These are phyloP conservation scores for Ctenochaetus hawaiiensis DNA, from an alignment of 2,797 vertebrate genomes.

Conservation along the genomic window DNA sequence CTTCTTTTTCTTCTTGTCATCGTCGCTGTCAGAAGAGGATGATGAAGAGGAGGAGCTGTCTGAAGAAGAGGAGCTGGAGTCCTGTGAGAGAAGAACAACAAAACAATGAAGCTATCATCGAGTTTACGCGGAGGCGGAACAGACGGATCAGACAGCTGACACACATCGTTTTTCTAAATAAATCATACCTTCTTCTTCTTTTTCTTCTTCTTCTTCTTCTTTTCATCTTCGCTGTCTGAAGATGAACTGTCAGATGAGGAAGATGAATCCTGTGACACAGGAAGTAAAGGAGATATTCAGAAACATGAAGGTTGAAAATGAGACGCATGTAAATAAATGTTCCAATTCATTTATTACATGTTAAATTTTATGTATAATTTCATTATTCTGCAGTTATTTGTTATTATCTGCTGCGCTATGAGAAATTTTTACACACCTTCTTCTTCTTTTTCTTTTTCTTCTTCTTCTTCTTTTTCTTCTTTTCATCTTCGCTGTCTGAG, in stretches of 20 bases:
- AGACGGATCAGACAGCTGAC: background rate
- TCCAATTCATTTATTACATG: background rate
- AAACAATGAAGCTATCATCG: background rate
- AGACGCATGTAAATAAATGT: background rate
- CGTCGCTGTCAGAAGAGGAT: conserved; percentile 67
- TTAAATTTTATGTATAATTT: background rate
- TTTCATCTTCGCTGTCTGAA: conserved; percentile 73
- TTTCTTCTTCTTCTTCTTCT: conserved; percentile 69
- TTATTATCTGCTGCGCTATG: no score
- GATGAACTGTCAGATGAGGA: conserved; percentile 71
- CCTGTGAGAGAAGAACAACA: conserved; percentile 33
- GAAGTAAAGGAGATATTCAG: conserved; percentile 1
- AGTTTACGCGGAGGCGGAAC: background rate
- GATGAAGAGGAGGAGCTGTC: conserved; percentile 63
- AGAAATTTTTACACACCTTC: background rate
- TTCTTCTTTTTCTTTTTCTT: conserved; percentile 60
- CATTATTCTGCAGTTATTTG: no score
- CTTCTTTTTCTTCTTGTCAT: conserved; percentile 70
- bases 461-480: conserved; percentile 69
- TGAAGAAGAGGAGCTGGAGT: conserved; percentile 72
- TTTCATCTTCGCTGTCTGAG: conserved; percentile 72
- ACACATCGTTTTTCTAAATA: background rate
- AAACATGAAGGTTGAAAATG: background rate
- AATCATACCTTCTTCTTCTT: conserved; percentile 60
- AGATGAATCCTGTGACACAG: conserved; percentile 56